Conservation (phyloP, 2,888 invertebrate genomes). For the Pantelozetes paolii region DNA sequence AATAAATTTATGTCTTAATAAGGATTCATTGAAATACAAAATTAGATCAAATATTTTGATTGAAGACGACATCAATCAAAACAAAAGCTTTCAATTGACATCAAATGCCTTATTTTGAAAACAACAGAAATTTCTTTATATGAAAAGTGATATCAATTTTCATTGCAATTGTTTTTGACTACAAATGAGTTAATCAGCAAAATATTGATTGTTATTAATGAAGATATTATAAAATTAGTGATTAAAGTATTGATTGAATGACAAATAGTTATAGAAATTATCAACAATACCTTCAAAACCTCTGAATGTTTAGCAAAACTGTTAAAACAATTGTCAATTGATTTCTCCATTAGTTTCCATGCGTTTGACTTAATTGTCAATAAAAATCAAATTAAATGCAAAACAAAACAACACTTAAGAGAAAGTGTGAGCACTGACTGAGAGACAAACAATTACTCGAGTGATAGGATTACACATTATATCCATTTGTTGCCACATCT, state of each 20-base stretch:
- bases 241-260: too few relatives aligned
- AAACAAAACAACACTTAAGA: background rate
- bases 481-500: background rate
- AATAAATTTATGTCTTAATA: too few relatives aligned
- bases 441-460: background rate
- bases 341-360: constrained; percentile 21
- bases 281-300: constrained; percentile 28
- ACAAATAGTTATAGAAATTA: background rate
- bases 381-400: background rate
- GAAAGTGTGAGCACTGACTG: constrained; percentile 11
- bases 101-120: too few relatives aligned
- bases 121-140: too few relatives aligned
- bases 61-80: too few relatives aligned
- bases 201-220: background rate
- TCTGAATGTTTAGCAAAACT: constrained; percentile 41
- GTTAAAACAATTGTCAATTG: constrained; percentile 20
- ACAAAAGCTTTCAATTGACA: too few relatives aligned
- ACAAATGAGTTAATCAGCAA: background rate
- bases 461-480: too few relatives aligned
- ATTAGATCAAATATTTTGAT: too few relatives aligned
- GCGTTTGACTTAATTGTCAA: constrained; percentile 12
- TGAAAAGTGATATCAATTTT: too few relatives aligned
- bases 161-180: too few relatives aligned
- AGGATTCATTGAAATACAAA: too few relatives aligned
- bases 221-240: too few relatives aligned